Evolutionary conservation across 1,140 invertebrate species (phyloP).

Genomic region (Drosophila virilis): DNA sequence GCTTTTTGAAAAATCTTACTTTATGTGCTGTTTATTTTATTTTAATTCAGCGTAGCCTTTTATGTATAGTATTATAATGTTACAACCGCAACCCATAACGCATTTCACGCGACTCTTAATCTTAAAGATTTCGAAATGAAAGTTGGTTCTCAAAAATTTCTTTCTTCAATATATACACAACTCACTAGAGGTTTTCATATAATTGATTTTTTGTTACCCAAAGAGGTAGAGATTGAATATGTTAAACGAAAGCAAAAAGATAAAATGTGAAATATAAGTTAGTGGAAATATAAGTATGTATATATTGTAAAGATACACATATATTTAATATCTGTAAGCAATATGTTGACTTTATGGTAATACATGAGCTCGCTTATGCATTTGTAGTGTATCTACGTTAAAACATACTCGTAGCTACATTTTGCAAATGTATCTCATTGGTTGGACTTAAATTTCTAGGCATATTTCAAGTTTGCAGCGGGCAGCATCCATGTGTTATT

Average conservation of each 20-base stretch:
- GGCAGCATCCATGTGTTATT: background rate
- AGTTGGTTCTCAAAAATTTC: background rate
- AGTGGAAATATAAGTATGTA: slow-evolving; percentile 32
- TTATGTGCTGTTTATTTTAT: background rate
- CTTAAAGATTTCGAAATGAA: slow-evolving; percentile 25
- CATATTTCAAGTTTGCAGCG: slow-evolving; percentile 13
- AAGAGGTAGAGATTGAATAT: background rate
- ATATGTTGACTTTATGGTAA: slow-evolving; percentile 22
- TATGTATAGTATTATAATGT: slow-evolving; percentile 3
- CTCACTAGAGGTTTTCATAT: slow-evolving; percentile 15
- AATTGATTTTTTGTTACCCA: slow-evolving; percentile 19
- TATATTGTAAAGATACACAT: background rate
- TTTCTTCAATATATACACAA: slow-evolving; percentile 36
- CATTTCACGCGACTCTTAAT: background rate
- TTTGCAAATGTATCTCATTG: slow-evolving; percentile 8
- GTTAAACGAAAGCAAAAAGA: background rate
- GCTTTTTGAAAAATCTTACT: background rate
- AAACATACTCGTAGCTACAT: background rate
- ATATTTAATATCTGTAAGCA: slow-evolving; percentile 42
- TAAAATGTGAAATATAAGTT: background rate
- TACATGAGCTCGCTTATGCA: slow-evolving; percentile 21
- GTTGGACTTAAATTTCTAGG: slow-evolving; percentile 21
- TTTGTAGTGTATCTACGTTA: slow-evolving; percentile 3
- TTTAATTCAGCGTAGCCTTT: slow-evolving; percentile 11
- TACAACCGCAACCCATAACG: slow-evolving; percentile 45